Evolutionary conservation across 1,140 invertebrate species (phyloP), one percentile per base, ranked within the genome.

Genomic region (Drosophila equinoxialis): DNA sequence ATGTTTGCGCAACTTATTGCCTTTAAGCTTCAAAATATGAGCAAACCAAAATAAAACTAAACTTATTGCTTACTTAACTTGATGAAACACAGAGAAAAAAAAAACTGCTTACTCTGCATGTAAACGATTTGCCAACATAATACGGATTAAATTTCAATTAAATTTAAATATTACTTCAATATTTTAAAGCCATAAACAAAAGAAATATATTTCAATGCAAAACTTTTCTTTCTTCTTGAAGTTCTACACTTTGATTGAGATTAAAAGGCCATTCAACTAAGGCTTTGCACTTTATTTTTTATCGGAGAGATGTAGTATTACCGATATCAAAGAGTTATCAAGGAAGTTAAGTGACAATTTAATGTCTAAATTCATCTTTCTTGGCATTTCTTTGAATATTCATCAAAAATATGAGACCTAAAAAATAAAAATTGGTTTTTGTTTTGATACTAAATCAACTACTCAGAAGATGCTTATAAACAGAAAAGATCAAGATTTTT

Each of bases 1-100:
- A 71, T 82, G 72, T 68, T 80, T 73, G 74, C 76, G 60, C 55
- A 85, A 71, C 82, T 59, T 86, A 78, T 78, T 86, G 81, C 82
- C 76, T 86, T 86, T 82, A 78, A 77, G 76, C 68, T 68, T 78
- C 61, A 72, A 78, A 72, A 65, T 78, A 77, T 78, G 74, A 65
- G 48, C 68, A 71, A 65, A 74, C 66, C 51, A 26, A 45, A 42
- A 30, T 30, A 6, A 30, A 48, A 74, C 71, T 72, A 41, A 68
- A 57, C 58, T 62, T 68, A 72, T 60, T 72, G 64, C 75, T 60
- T 69, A 72, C 58, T 60, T 41, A 14, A 42, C 48, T 73, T 42
- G 35, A 68, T 42, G 5, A 42, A 65, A 33, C 73, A 74, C 73
- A 62, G 61, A 65, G 37, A 51, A 74, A 42, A 57, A 45, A 26